Evolutionary conservation across 2,113 vertebrate species (phyloP), one percentile per base, ranked within the genome.

Genomic region (Vulpes vulpes): DNA sequence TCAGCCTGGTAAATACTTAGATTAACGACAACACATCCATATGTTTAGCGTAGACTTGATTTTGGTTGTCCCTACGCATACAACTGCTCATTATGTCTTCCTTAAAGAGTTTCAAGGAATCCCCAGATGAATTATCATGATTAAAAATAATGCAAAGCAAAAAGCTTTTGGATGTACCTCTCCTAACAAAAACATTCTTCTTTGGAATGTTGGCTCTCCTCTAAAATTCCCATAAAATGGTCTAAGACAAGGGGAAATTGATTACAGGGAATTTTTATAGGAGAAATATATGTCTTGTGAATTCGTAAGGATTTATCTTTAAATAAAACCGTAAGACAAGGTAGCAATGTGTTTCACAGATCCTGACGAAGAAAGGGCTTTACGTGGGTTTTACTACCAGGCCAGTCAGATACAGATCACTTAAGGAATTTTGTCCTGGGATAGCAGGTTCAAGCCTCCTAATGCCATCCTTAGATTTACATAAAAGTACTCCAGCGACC

Each of bases 71-170:
- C 5, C 64, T 88, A 78, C 94, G 22, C 51, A 55, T 86, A 38
- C 69, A 91, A 92, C 65, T 80, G n/a, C 43, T 97, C 30, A 62
- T 81, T 97, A 86, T 55, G 8, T 49, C 71, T 83, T 86, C 79
- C 96, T 89, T 97, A 89, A 87, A 96, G 81, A 81, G 62, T 91
- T 96, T 96, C 32, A 35, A 79, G n/a, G n/a, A 23, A 94, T 96
- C 78, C 49, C 0, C 0, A 1, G 71, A 3, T 57, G 65, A 97
- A 95, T 91, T 95, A 91, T 38, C 89, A 85, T 94, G 74, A 96
- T 97, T 97, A 89, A 96, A 93, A 92, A 60, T 73, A 81, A 95
- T 79, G 17, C 88, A 89, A 92, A 95, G 62, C 62, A 74, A 71
- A 87, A 93, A 83, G n/a, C n/a, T 92, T 97, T 95, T 86, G 51